Base-by-base conservation (phyloP, 2,797 vertebrate genomes). In the Capromys pilorides region DNA sequence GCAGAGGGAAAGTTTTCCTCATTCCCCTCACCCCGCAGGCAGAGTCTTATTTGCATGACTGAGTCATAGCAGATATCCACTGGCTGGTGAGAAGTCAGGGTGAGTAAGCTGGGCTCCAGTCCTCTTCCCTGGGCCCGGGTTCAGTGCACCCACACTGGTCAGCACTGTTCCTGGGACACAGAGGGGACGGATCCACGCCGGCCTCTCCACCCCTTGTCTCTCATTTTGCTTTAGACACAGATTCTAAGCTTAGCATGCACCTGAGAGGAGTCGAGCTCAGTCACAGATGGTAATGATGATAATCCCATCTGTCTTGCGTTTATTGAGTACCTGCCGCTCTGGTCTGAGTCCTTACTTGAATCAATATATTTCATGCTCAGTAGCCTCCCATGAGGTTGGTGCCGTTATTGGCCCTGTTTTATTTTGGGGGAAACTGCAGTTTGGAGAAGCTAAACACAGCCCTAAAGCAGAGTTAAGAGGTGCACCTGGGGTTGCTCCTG, bases 41-140 rank as follows among this genome's bases (percentile, higher is more conserved):
- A 69, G 33, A 57, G 18, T 75, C 69, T n/a, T 59, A 66, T 93
- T 78, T 90, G 64, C 45, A 21, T 57, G 26, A 54, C 12, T 87
- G 80, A 93, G 51, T 93, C 82, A 57, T 21, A 2, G 19, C 41
- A 75, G 87, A 19, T 41, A 66, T 94, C 78, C 93, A 22, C 71
- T 79, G 93, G 77, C 49, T 45, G 67, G 33, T 39, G 71, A 91
- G 77, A 51, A 92, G 73, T 84, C 31, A 13, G 45, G 88, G 84
- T 64, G 59, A 54, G 71, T 79, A 67, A 57, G 2, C 41, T 75
- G 69, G 31, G 51, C 90, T 59, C 83, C 33, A 22, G 28, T 49
- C 13, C 36, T 77, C n/a, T 93, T 82, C 28, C 36, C 54, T 80
- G 41, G 21, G 39, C 33, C 18, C n/a, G 3, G 31, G 16, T 13